A percentile compares a stretch with the other conserved stretches of the same genome.
Evolutionary conservation across 1,140 invertebrate species (phyloP).

Genomic region (Leptinotarsa lineolata): DNA sequence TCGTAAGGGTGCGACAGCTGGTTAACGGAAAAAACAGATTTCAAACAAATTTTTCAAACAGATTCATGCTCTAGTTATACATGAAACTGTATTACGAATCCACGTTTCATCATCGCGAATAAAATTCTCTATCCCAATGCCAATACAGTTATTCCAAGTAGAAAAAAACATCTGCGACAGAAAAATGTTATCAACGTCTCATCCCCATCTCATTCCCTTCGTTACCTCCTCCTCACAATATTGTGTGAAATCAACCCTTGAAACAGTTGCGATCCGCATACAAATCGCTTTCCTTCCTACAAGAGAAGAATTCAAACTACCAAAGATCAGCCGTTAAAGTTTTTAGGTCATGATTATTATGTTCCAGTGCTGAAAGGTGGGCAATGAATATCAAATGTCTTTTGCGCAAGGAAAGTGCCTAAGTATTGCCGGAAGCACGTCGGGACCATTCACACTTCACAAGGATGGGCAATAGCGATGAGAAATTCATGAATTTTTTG

Average conservation of each 20-base stretch:
- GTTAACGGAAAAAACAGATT: no score
- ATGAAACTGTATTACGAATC: not conserved
- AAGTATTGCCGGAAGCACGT: not conserved
- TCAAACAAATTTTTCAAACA: no score
- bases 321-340: conserved; percentile 1
- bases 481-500: not conserved
- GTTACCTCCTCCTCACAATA: not conserved
- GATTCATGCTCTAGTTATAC: no score
- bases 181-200: not conserved
- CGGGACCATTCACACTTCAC: not conserved
- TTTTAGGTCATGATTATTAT: conserved; percentile 1
- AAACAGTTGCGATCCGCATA: not conserved
- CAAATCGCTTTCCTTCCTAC: not conserved
- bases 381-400: conserved; percentile 6
- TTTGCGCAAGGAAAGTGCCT: not conserved
- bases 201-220: not conserved
- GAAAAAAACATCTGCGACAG: not conserved
- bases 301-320: not conserved
- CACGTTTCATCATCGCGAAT: not conserved
- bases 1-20: no score
- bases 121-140: not conserved
- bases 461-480: not conserved
- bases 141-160: not conserved
- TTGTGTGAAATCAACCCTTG: not conserved
- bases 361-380: not conserved